Percentiles rank a stretch among this genome's conserved stretches.
Conservation (phyloP, 2,113 vertebrate species). For the Eclectus roratus region DNA sequence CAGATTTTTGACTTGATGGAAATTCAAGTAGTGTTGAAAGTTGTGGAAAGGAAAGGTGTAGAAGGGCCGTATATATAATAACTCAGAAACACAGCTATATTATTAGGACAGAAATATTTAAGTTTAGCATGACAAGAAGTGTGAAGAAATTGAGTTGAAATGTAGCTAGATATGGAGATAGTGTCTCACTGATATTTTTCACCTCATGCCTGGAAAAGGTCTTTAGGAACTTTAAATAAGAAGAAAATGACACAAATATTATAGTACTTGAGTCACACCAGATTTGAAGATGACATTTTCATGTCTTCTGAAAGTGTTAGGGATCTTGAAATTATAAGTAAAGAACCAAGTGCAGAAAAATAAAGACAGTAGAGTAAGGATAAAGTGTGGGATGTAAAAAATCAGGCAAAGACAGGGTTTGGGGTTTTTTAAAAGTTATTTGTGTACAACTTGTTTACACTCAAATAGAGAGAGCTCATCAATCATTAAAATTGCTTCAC, state of each 20-base stretch:
- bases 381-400: neutral
- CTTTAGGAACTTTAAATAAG: conserved; percentile 15
- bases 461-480: neutral
- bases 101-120: conserved; percentile 18
- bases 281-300: conserved; percentile 2
- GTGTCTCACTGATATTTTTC: neutral
- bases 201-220: conserved; percentile 2
- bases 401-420: neutral
- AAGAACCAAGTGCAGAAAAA: neutral
- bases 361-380: neutral
- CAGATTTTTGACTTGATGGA: conserved; percentile 23
- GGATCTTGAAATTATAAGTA: neutral
- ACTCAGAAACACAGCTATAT: neutral
- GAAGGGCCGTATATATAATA: conserved; percentile 3
- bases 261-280: neutral
- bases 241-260: conserved; percentile 19
- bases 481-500: neutral
- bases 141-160: conserved; percentile 38
- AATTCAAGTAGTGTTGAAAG: conserved; percentile 42
- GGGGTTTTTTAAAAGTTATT: neutral
- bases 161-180: conserved; percentile 3
- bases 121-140: conserved; percentile 22
- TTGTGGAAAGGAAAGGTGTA: conserved; percentile 30
- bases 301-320: neutral
- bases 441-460: neutral